Conservation (phyloP, 2,888 invertebrate species). For the Tetranychus truncatus region DNA sequence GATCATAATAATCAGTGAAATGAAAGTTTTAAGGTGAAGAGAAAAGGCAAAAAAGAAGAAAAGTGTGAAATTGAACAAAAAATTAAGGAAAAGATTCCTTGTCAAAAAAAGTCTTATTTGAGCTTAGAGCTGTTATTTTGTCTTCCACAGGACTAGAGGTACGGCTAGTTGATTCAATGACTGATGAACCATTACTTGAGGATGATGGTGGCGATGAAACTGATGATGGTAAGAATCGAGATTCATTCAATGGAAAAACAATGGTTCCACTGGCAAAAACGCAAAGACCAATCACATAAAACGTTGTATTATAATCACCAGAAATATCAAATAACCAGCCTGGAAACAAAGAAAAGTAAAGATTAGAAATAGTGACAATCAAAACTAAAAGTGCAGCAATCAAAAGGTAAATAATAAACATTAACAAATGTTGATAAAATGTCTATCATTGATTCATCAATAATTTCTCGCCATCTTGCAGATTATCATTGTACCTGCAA, state of each 20-base stretch:
- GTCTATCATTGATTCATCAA: not conserved
- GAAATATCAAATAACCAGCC: slow-evolving; percentile 65
- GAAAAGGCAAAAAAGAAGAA: not conserved
- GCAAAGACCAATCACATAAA: slow-evolving; percentile 60
- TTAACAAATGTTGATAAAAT: not conserved
- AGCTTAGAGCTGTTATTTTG: not conserved
- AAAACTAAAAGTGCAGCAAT: too few relatives aligned
- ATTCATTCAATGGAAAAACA: slow-evolving; percentile 32
- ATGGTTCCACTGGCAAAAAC: slow-evolving; percentile 54
- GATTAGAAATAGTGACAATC: too few relatives aligned
- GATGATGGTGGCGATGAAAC: not conserved
- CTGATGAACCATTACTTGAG: not conserved
- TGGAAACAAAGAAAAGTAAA: slow-evolving; percentile 33
- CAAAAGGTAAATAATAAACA: not conserved
- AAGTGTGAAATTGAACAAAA: not conserved
- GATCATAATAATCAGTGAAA: too few relatives aligned
- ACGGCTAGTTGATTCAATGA: not conserved
- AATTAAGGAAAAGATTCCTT: slow-evolving; percentile 6
- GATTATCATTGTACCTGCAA: slow-evolving; percentile 47
- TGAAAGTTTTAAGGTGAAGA: not conserved
- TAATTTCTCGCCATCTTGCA: not conserved
- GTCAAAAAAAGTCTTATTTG: not conserved
- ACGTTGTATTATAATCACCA: slow-evolving; percentile 51
- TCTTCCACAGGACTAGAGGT: not conserved
- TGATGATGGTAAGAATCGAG: not conserved